Conservation (phyloP, 2,888 invertebrate species). For the Scrobipalpa costella region DNA sequence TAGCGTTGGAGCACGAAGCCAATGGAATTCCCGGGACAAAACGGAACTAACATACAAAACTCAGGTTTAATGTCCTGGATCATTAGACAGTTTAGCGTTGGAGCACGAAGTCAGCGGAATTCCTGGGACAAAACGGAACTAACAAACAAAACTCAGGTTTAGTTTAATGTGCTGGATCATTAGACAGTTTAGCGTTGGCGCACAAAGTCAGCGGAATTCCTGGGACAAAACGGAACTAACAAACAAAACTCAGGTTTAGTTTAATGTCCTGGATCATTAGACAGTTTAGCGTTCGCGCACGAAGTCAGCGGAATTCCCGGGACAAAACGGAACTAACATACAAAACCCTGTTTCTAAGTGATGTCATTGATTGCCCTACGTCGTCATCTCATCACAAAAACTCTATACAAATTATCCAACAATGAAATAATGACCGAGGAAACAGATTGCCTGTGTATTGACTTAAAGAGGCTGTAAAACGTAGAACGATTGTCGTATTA, state of each 20-base stretch:
- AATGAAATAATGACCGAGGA: constrained; percentile 21
- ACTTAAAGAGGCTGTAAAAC: constrained; percentile 5
- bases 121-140: too few relatives aligned
- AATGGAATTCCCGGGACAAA: too few relatives aligned
- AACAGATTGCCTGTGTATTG: constrained; percentile 11
- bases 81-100: too few relatives aligned
- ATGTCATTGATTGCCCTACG: constrained; percentile 38
- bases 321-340: constrained; percentile 55
- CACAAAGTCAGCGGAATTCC: too few relatives aligned
- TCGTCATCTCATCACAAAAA: constrained; percentile 11
- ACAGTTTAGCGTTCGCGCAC: neutral
- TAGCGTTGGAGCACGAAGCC: too few relatives aligned
- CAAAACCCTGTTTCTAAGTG: constrained; percentile 46
- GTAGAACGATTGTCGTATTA: neutral
- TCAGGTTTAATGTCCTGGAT: too few relatives aligned
- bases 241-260: neutral
- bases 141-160: too few relatives aligned
- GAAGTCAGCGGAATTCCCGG: constrained; percentile 41
- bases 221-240: too few relatives aligned
- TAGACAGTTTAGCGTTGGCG: too few relatives aligned
- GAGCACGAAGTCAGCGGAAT: too few relatives aligned
- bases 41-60: too few relatives aligned
- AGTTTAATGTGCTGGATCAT: too few relatives aligned
- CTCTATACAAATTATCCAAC: constrained; percentile 19
- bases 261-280: constrained; percentile 37